Conservation (phyloP, 2,888 invertebrate species). For the Spisula solida region DNA sequence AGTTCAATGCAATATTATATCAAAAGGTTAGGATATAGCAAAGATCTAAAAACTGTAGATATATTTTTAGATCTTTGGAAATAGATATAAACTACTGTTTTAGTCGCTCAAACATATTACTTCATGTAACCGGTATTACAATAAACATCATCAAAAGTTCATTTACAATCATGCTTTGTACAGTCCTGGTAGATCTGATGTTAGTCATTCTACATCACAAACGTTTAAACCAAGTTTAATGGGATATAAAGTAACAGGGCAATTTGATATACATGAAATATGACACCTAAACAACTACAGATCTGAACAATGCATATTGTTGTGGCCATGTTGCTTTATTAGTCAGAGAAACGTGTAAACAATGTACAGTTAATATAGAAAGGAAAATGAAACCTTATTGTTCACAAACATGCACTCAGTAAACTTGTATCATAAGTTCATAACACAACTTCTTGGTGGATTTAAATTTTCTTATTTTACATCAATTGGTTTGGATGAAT, state of each 20-base stretch:
- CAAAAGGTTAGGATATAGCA: too few relatives aligned
- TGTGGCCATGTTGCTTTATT: neutral
- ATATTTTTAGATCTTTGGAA: too few relatives aligned
- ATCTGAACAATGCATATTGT: neutral
- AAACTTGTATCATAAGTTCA: neutral
- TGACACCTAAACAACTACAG: neutral
- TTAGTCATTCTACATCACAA: constrained; percentile 14
- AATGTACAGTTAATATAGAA: neutral
- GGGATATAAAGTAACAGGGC: neutral
- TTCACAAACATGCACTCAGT: neutral
- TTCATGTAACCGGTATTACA: neutral
- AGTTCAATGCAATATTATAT: too few relatives aligned
- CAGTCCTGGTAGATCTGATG: neutral
- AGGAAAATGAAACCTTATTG: neutral
- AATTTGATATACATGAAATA: neutral
- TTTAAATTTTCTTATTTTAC: too few relatives aligned
- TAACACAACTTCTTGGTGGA: too few relatives aligned
- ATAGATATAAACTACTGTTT: too few relatives aligned
- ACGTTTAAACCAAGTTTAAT: neutral
- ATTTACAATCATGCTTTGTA: too few relatives aligned
- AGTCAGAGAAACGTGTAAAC: neutral
- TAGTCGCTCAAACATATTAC: too few relatives aligned
- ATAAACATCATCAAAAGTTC: neutral
- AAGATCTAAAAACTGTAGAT: too few relatives aligned
- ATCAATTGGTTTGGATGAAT: too few relatives aligned